Conservation (phyloP, 2,113 vertebrate species). For the Odobenus rosmarus region DNA sequence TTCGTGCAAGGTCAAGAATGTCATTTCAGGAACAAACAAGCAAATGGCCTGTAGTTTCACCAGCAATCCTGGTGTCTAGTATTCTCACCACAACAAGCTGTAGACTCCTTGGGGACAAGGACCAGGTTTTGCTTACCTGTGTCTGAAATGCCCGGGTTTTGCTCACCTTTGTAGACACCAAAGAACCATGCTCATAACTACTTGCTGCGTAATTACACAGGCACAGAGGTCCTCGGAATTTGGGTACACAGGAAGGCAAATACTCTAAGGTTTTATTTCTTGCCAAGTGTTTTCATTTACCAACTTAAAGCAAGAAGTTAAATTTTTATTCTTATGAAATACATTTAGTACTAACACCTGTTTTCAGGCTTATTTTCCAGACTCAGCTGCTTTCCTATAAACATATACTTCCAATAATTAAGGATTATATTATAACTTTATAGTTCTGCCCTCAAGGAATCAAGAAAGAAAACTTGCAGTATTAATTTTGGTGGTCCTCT, state of each 20-base stretch:
- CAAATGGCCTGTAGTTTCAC: neutral
- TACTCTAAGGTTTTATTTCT: neutral
- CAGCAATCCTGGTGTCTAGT: neutral
- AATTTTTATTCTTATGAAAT: neutral
- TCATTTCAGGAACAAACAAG: neutral
- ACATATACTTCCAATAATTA: neutral
- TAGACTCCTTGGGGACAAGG: neutral
- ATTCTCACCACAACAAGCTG: no score
- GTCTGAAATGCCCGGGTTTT: neutral
- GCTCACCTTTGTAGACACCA: neutral
- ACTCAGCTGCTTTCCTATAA: neutral
- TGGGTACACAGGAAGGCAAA: neutral
- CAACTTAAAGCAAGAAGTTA: neutral
- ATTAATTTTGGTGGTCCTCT: neutral
- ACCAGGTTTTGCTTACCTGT: neutral
- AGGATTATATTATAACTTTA: constrained; percentile 27
- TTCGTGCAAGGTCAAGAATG: neutral
- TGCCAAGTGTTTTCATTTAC: constrained; percentile 17
- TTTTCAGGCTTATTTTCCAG: neutral
- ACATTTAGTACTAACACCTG: neutral
- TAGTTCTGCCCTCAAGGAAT: neutral
- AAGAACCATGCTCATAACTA: neutral
- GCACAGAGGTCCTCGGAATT: neutral
- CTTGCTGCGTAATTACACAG: neutral
- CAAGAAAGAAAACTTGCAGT: neutral